Base-by-base conservation (phyloP, 2,113 vertebrate genomes). In the Charina bottae region DNA sequence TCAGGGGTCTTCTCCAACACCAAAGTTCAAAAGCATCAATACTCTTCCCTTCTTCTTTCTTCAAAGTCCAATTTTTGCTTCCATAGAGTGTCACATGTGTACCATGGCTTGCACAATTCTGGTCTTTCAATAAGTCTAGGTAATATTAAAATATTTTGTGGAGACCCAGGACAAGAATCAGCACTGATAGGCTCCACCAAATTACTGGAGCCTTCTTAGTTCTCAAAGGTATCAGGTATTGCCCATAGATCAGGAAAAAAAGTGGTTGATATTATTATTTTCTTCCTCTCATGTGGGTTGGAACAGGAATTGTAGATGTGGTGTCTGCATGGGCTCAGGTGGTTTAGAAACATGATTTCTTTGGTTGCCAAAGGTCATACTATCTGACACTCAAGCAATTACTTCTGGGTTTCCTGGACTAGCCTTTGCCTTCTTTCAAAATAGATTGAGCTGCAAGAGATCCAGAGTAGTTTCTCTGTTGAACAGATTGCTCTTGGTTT, bases 261-360 rank as follows among this genome's bases (percentile, higher is more conserved):
- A 42, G 42, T 54, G 11, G 11, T 28, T 85, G 0, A 54, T 28
- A 6, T 53, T 28, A 2, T 53, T 11, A 42, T 88, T 88, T 46
- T 87, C 85, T 59, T 33, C n/a, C 3, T 33, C 23, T 28, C n/a
- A 59, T 23, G n/a, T 24, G 33, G 33, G 56, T 23, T 62, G 37
- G 87, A 58, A 88, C 46, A 21, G 59, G 21, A 37, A 59, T 6
- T 46, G 33, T 12, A 24, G 54, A 26, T 54, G n/a, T 21, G 19
- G 33, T 26, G 11, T 12, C 60, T 62, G 11, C 26, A 42, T 19
- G 13, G 17, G 19, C 53, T 53, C 12, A 54, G 72, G 2, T 10
- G 2, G 23, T 1, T 84, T 42, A 9, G 55, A 23, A 19, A 59
- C 24, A 53, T 12, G 0, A 0, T 0, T 0, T 0, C n/a, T 26